Conservation (phyloP, 2,113 vertebrate genomes). For the Oncorhynchus mykiss region DNA sequence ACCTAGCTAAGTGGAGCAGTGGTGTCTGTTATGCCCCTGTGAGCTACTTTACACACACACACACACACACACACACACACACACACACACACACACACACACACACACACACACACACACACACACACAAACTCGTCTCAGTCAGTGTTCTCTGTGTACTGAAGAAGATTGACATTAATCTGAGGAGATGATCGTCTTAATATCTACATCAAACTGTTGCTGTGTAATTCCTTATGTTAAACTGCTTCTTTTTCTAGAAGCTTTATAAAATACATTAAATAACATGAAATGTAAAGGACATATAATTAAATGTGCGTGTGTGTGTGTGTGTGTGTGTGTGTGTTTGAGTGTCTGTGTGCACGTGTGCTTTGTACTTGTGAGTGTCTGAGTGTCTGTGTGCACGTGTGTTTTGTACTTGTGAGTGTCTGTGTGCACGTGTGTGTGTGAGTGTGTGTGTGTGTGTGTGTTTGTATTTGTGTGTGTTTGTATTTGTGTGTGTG, state of each 20-base stretch:
- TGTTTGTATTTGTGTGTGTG: no score
- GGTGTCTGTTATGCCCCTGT: no score
- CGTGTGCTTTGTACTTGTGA: no score
- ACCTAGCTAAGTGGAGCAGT: no score
- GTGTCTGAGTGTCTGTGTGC: no score
- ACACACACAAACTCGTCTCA: constrained; percentile 28
- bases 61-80: neutral
- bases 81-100: neutral
- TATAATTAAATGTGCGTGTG: neutral
- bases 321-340: no score
- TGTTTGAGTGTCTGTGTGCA: no score
- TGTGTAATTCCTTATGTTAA: constrained; percentile 61
- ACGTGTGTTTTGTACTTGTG: no score
- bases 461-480: no score
- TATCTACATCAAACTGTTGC: constrained; percentile 49
- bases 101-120: no score
- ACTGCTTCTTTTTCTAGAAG: neutral
- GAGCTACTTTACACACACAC: neutral
- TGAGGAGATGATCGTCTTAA: constrained; percentile 61
- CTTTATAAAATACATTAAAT: neutral
- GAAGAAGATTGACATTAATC: constrained; percentile 70
- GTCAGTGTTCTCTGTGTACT: constrained; percentile 38
- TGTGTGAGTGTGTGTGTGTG: no score
- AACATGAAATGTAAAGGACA: constrained; percentile 24
- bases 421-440: no score